Base-by-base conservation (phyloP, 2,113 vertebrate genomes). In the Ctenomys sociabilis region DNA sequence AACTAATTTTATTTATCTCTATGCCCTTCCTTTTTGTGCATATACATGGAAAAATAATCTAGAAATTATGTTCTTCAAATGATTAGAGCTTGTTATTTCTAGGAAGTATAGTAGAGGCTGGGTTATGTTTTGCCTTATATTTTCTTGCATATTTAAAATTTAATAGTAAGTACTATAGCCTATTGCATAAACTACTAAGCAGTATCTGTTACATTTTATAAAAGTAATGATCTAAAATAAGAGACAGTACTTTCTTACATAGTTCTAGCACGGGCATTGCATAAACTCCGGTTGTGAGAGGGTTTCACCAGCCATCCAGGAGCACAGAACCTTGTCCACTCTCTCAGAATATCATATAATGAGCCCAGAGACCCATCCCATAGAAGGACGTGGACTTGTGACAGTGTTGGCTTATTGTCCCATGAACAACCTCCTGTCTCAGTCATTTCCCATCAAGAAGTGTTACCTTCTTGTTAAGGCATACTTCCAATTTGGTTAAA, bases 131-230 rank as follows among this genome's bases (percentile, higher is more conserved):
- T 68, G 70, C 17, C 26, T 93, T 85, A 49, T 19, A 63, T 86
- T 57, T 75, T 80, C 52, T 86, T 11, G 83, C 68, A 43, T 32
- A 61, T 68, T 68, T 80, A 83, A 52, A 37, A 75, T 80, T 86
- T 77, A 88, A 49, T 28, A 72, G 40, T 30, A 90, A 87, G 61
- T 80, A 32, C n/a, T 66, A 70, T 32, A 81, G 73, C 88, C 37
- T 92, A 14, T 35, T 75, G 26, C 16, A 63, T 35, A 85, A 35
- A 66, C 13, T 59, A 82, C 77, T 96, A 45, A 88, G 3, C 21
- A 95, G 49, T 64, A 49, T 45, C 59, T 17, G 40, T 19, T 93
- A 30, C 66, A 14, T 64, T 92, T 95, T 70, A 91, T 85, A 64
- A 81, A 83, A 90, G 40, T 75, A 73, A 68, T 28, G 70, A n/a